Percentiles rank a stretch among this genome's conserved stretches.
These are phyloP conservation scores for Eledona agricola DNA, from an alignment of 2,888 invertebrate species.

Conservation along the genomic window DNA sequence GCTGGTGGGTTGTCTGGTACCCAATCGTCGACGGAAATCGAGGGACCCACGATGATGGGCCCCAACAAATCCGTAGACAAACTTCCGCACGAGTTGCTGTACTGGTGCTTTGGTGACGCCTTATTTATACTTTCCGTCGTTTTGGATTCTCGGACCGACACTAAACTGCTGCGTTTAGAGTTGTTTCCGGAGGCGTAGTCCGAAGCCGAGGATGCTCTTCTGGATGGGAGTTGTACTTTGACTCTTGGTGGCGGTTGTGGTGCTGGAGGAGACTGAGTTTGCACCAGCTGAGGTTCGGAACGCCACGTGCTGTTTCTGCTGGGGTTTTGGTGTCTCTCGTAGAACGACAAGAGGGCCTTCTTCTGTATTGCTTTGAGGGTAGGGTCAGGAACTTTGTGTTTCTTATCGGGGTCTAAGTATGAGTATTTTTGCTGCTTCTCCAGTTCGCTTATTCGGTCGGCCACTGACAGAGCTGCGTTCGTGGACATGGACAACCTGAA, in stretches of 20 bases:
- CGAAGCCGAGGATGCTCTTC: slow-evolving; percentile 73
- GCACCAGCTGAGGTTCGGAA: slow-evolving; percentile 68
- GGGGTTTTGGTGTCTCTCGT: slow-evolving; percentile 73
- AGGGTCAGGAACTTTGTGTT: slow-evolving; percentile 75
- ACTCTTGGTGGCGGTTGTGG: slow-evolving; percentile 62
- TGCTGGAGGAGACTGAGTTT: slow-evolving; percentile 43
- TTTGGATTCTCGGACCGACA: slow-evolving; percentile 55
- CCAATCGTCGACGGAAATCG: slow-evolving; percentile 73
- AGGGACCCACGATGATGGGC: slow-evolving; percentile 70
- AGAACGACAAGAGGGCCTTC: slow-evolving; percentile 82
- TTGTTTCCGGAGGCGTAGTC: slow-evolving; percentile 68
- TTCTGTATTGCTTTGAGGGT: slow-evolving; percentile 84
- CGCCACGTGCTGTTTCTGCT: slow-evolving; percentile 63
- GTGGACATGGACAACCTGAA: slow-evolving; percentile 55
- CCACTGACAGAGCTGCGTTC: slow-evolving; percentile 67
- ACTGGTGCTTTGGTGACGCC: slow-evolving; percentile 63
- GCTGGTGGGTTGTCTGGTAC: slow-evolving; percentile 81
- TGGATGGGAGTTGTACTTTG: slow-evolving; percentile 63
- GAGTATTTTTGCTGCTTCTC: slow-evolving; percentile 72
- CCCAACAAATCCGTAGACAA: slow-evolving; percentile 68
- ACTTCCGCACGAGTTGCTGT: slow-evolving; percentile 70
- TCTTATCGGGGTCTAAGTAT: slow-evolving; percentile 78
- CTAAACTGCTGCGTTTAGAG: slow-evolving; percentile 62
- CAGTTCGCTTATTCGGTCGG: slow-evolving; percentile 72
- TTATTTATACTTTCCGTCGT: slow-evolving; percentile 51